These are phyloP conservation scores for Cheilosia pagana DNA, from an alignment of 2,888 invertebrate species.

Conservation along the genomic window DNA sequence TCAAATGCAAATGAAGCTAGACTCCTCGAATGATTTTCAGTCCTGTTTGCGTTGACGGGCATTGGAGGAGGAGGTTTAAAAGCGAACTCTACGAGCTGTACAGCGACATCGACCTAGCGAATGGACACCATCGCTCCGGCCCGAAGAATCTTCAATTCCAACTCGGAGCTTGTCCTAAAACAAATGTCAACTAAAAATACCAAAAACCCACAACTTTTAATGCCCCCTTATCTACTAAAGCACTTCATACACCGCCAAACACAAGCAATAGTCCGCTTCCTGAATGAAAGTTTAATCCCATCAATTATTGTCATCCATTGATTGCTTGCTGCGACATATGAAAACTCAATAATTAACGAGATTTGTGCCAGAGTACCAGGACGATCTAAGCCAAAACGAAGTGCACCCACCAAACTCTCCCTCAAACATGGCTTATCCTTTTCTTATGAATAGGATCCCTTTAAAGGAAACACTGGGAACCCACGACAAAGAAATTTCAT, in stretches of 20 bases:
- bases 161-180: not conserved
- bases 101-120: no score
- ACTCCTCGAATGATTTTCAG: no score
- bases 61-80: no score
- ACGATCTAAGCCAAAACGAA: not conserved
- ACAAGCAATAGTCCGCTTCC: slow-evolving; percentile 14
- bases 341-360: slow-evolving; percentile 56
- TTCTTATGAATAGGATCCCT: not conserved
- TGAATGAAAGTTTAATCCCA: slow-evolving; percentile 26
- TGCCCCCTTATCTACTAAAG: not conserved
- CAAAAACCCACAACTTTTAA: not conserved
- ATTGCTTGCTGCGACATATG: slow-evolving; percentile 44
- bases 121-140: no score
- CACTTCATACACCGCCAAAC: not conserved
- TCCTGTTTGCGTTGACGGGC: no score
- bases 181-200: not conserved
- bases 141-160: no score
- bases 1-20: no score
- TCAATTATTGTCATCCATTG: slow-evolving; percentile 62
- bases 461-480: not conserved
- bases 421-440: slow-evolving; percentile 15
- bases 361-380: not conserved
- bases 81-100: no score
- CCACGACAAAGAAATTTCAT: slow-evolving; percentile 14
- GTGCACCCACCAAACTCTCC: not conserved